phyloP scores from a whole-genome alignment of 1,140 invertebrate species.

The Belonocnema kinseyi region DNA sequence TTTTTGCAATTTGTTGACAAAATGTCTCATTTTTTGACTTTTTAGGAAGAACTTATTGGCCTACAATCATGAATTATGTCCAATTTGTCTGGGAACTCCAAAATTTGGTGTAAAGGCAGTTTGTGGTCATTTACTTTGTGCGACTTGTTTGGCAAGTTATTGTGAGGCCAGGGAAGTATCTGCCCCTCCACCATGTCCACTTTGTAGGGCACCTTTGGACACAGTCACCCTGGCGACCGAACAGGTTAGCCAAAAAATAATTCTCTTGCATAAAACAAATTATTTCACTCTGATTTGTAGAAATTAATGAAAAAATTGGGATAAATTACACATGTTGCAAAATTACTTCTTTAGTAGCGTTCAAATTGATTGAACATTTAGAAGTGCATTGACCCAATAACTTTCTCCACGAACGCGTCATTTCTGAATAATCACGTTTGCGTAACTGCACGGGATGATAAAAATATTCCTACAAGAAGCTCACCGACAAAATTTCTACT shows the following conservation, averaged over 20 bases:
- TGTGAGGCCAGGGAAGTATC: constrained; percentile 49
- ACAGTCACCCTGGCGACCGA: constrained; percentile 53
- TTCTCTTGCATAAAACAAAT: neutral
- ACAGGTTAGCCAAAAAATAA: constrained; percentile 43
- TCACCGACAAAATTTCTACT: no score
- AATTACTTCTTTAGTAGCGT: neutral
- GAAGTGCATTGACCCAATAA: neutral
- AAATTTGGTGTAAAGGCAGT: constrained; percentile 48
- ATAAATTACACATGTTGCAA: neutral
- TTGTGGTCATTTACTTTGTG: constrained; percentile 61
- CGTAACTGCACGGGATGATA: neutral
- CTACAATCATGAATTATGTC: constrained; percentile 59
- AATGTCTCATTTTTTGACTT: neutral
- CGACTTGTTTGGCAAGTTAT: constrained; percentile 56
- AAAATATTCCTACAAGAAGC: no score
- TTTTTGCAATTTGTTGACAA: neutral
- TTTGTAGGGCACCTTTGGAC: constrained; percentile 59
- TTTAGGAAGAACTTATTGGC: constrained; percentile 13
- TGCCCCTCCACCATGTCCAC: constrained; percentile 60
- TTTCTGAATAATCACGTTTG: neutral
- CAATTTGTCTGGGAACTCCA: constrained; percentile 59
- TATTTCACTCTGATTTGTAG: neutral
- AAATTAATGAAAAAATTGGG: neutral
- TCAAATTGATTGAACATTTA: neutral
- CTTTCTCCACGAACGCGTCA: neutral